These are phyloP conservation scores for Lathamus discolor DNA, from an alignment of 2,113 vertebrate species.

Conservation along the genomic window DNA sequence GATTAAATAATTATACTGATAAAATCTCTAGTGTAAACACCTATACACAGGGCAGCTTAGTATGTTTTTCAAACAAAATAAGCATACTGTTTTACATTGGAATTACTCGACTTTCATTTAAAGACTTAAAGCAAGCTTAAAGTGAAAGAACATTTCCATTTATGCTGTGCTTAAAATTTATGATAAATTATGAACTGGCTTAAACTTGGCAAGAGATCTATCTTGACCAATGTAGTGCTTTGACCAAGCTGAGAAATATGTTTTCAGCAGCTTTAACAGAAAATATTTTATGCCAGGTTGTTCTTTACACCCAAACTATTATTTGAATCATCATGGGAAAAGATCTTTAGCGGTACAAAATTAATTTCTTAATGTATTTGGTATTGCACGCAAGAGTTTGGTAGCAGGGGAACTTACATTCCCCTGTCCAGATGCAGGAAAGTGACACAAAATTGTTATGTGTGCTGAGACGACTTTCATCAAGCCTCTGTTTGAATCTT, in stretches of 20 bases:
- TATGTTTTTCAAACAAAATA: neutral
- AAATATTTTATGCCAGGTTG: neutral
- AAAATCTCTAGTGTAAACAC: neutral
- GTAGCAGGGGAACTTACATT: rapidly evolving
- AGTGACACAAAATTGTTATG: rapidly evolving
- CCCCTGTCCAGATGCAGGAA: neutral
- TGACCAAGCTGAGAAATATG: neutral
- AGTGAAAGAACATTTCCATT: neutral
- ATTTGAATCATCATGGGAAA: neutral
- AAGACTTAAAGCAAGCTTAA: neutral
- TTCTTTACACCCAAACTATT: neutral
- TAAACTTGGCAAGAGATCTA: neutral
- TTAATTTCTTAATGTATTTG: neutral
- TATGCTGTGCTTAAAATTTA: neutral
- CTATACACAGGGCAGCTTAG: neutral
- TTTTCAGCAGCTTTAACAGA: neutral
- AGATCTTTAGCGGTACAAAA: neutral
- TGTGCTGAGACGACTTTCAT: neutral
- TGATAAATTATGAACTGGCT: neutral
- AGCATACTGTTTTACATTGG: neutral
- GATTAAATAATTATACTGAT: neutral
- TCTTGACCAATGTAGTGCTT: neutral
- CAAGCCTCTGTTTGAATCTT: neutral
- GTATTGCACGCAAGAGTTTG: rapidly evolving
- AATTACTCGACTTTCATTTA: neutral